Conservation (phyloP, 2,797 vertebrate genomes). For the Pangasius larnaudii region DNA sequence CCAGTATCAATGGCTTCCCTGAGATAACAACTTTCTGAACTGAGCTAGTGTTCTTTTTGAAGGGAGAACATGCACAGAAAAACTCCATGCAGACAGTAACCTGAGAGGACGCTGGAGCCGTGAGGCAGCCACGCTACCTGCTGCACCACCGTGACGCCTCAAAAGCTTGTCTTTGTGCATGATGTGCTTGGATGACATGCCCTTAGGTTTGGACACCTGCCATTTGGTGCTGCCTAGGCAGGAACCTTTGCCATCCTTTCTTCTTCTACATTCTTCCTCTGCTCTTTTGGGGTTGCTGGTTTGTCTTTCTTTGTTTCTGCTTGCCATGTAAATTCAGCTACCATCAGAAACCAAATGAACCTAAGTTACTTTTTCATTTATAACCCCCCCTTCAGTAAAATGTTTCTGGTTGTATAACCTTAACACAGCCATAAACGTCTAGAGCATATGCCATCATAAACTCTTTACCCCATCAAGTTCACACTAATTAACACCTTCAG, state of each 20-base stretch:
- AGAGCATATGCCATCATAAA: not conserved
- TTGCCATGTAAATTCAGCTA: not conserved
- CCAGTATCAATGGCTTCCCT: not conserved
- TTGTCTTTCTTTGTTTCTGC: not conserved
- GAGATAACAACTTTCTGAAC: not conserved
- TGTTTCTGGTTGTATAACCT: not conserved
- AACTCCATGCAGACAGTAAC: not conserved
- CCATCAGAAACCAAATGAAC: not conserved
- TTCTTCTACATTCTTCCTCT: not conserved
- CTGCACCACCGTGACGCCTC: not conserved
- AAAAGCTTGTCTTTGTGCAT: not conserved
- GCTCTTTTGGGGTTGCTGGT: not conserved
- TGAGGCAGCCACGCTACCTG: too few species aligned
- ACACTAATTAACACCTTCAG: slow-evolving; percentile 1
- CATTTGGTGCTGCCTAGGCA: slow-evolving; percentile 1
- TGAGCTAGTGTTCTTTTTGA: not conserved
- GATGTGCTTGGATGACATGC: too few species aligned
- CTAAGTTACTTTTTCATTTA: not conserved
- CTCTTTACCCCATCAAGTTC: not conserved
- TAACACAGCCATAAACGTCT: not conserved
- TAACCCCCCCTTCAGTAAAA: not conserved
- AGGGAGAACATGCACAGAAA: not conserved
- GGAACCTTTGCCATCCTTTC: not conserved
- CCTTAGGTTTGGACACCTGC: not conserved
- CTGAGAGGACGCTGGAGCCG: not conserved